Percentiles rank a stretch among this genome's conserved stretches.
Conservation (phyloP, 2,797 vertebrate species). For the Scomberomorus guttatus region DNA sequence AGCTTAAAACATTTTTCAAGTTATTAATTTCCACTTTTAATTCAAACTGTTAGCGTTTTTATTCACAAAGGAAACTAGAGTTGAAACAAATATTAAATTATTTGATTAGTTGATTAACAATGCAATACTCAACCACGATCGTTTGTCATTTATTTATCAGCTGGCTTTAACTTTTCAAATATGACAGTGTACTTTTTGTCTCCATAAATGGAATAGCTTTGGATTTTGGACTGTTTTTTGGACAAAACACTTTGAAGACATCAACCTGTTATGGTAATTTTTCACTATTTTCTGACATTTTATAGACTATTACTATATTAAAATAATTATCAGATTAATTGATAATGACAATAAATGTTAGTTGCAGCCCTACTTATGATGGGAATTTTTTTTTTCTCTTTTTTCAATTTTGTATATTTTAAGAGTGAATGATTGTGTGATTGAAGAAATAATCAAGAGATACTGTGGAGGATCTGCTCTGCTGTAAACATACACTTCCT, state of each 20-base stretch:
- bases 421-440: neutral
- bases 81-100: neutral
- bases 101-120: neutral
- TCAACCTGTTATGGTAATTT: no score
- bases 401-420: no score
- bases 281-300: no score
- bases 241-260: neutral
- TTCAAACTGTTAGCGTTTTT: neutral
- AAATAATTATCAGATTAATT: no score
- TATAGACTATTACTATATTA: no score
- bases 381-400: no score
- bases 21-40: constrained; percentile 9
- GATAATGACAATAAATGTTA: no score
- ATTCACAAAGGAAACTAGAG: neutral
- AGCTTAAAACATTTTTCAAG: constrained; percentile 11
- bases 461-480: neutral
- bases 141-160: neutral
- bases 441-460: neutral
- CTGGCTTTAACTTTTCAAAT: neutral
- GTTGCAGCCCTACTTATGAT: no score
- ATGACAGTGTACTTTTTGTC: neutral
- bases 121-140: neutral
- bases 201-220: neutral
- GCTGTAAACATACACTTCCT: constrained; percentile 20
- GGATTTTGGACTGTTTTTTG: neutral